Evolutionary conservation across 2,797 vertebrate species (phyloP), one percentile per base, ranked within the genome.

Genomic region (Alosa sapidissima): DNA sequence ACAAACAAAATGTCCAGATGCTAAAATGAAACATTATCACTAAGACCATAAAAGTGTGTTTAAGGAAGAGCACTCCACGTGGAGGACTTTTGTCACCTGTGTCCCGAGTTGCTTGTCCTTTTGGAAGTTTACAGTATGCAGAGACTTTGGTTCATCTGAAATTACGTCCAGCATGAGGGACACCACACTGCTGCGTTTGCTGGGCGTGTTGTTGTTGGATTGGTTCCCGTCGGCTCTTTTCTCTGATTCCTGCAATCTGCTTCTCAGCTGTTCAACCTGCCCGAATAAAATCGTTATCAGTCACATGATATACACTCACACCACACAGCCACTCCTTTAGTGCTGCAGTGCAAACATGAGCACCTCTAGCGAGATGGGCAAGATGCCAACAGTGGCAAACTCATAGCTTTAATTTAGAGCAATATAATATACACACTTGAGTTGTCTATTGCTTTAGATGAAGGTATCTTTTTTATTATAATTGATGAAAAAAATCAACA

Each of bases 211-310:
- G 65, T 86, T 88, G 0, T 41, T 84, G 62, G 91, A 84, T 21
- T 78, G 72, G 84, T 89, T 88, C 3, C 84, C 86, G 0, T 91
- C 83, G 36, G 93, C 92, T 81, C 93, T 91, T 81, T 94, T 94
- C 24, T 98, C 94, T 47, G 88, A 88, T 68, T 91, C 91, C 49
- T 88, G 92, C 86, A 97, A 89, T 89, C 96, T 97, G 89, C 94
- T 96, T 87, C 95, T 96, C 19, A 98, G 94, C 90, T 98, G 96
- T 82, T 98, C 97, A n/a, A 98, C 92, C 98, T 99, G 92, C 1
- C 65, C 0, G 28, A 68, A 68, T 65, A 28, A 82, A 82, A 6
- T 88, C 6, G 14, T 89, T 21, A 82, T 81, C 45, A 82, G 75
- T 24, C 14, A 11, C 41, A 8, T 24, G n/a, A 62, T 13, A 75